These are phyloP conservation scores for Petrocephalus microphthalmus DNA, from an alignment of 2,113 vertebrate species.

Conservation along the genomic window DNA sequence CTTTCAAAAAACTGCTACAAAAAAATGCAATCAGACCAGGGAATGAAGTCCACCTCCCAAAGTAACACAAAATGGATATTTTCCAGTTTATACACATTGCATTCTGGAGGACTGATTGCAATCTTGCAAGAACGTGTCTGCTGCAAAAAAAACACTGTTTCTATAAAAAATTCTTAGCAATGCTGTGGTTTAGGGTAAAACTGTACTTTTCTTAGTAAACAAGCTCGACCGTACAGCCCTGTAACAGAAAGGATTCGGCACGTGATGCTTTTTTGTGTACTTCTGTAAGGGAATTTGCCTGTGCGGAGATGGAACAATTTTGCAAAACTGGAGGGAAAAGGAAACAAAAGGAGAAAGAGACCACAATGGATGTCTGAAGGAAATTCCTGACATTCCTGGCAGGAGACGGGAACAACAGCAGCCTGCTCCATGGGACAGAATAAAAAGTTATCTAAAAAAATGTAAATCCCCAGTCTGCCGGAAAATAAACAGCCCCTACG, in stretches of 20 bases:
- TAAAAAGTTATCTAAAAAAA: background rate
- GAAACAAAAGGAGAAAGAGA: background rate
- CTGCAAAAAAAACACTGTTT: background rate
- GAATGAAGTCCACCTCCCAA: background rate
- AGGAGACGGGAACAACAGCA: background rate
- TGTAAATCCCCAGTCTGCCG: background rate
- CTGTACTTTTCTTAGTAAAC: background rate
- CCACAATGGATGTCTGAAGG: background rate
- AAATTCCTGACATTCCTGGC: conserved; percentile 2
- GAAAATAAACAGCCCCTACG: background rate
- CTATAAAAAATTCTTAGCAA: background rate
- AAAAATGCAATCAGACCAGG: background rate
- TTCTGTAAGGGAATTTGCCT: background rate
- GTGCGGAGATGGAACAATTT: background rate
- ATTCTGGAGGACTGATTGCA: background rate
- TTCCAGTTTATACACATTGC: background rate
- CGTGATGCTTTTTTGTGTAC: background rate
- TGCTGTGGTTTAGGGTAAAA: background rate
- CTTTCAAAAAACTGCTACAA: background rate
- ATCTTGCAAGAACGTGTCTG: background rate
- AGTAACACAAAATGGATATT: background rate
- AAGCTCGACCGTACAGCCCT: background rate
- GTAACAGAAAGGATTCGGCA: background rate
- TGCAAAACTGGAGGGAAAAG: background rate
- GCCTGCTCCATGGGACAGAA: background rate